Conservation (phyloP, 2,797 vertebrate genomes). For the Miichthys miiuy region DNA sequence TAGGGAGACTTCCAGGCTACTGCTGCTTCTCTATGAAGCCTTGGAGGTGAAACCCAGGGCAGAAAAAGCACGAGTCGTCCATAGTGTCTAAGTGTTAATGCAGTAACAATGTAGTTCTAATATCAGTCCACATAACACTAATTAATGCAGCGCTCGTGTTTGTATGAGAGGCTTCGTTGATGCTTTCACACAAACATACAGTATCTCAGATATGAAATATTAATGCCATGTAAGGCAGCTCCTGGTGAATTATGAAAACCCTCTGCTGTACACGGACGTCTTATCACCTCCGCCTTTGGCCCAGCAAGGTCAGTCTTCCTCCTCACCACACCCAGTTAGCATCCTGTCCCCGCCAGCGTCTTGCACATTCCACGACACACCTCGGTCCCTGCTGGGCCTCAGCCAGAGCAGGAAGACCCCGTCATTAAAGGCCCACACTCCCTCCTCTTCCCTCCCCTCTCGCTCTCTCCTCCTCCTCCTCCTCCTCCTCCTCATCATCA, state of each 20-base stretch:
- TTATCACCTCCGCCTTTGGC: constrained; percentile 25
- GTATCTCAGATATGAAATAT: constrained; percentile 1
- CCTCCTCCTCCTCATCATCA: constrained; percentile 21
- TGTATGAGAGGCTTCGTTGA: background rate
- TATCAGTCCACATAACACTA: background rate
- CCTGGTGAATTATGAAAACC: constrained; percentile 9
- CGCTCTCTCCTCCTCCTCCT: constrained; percentile 13
- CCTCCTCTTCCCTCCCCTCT: background rate
- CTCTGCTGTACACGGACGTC: background rate
- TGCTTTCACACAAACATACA: background rate
- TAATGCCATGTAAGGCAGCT: background rate
- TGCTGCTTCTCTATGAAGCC: background rate
- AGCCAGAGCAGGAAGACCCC: constrained; percentile 46
- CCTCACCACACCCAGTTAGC: constrained; percentile 57
- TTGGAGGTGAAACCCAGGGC: background rate
- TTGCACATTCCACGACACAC: constrained; percentile 56
- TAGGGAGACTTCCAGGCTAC: too few relatives aligned
- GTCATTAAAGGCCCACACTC: constrained; percentile 8
- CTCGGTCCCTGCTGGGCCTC: constrained; percentile 29
- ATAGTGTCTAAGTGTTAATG: background rate
- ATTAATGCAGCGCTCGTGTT: background rate
- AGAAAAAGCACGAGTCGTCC: background rate
- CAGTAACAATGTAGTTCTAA: background rate
- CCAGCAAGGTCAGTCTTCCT: constrained; percentile 41
- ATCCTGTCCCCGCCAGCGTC: constrained; percentile 52